These are phyloP conservation scores for Leucophora obtusa DNA, from an alignment of 2,888 invertebrate species.

Conservation along the genomic window DNA sequence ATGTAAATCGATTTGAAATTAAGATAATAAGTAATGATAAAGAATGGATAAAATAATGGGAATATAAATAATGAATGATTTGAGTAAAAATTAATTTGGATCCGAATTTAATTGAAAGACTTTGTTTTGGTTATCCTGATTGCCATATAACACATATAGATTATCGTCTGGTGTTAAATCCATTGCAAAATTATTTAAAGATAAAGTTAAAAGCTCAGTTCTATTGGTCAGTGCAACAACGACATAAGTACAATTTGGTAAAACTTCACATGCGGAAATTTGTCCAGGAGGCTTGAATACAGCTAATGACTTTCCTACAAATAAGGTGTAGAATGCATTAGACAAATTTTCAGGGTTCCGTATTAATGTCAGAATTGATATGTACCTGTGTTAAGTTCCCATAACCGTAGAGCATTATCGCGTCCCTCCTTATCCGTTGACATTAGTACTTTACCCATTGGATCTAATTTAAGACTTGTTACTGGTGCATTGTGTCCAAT, in stretches of 20 bases:
- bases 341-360: too few species aligned
- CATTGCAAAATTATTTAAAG: constrained; percentile 79
- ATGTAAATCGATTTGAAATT: not conserved
- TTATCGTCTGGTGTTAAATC: constrained; percentile 70
- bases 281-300: constrained; percentile 88
- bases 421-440: constrained; percentile 86
- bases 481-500: constrained; percentile 89
- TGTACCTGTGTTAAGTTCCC: constrained; percentile 91
- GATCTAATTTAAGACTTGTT: constrained; percentile 85
- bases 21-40: not conserved
- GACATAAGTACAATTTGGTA: constrained; percentile 85
- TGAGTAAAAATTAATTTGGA: constrained; percentile 31
- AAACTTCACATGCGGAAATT: constrained; percentile 87
- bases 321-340: not conserved
- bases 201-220: constrained; percentile 83
- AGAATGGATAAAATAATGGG: not conserved
- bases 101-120: constrained; percentile 80
- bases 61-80: not conserved
- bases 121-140: constrained; percentile 81
- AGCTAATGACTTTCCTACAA: constrained; percentile 86
- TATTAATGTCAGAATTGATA: constrained; percentile 18
- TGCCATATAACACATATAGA: constrained; percentile 78
- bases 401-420: constrained; percentile 88
- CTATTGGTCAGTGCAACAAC: constrained; percentile 85
- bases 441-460: constrained; percentile 85